A percentile compares a stretch with the other conserved stretches of the same genome.
These are phyloP conservation scores for Zygogramma bicolorata DNA, from an alignment of 2,888 invertebrate genomes.

Conservation along the genomic window DNA sequence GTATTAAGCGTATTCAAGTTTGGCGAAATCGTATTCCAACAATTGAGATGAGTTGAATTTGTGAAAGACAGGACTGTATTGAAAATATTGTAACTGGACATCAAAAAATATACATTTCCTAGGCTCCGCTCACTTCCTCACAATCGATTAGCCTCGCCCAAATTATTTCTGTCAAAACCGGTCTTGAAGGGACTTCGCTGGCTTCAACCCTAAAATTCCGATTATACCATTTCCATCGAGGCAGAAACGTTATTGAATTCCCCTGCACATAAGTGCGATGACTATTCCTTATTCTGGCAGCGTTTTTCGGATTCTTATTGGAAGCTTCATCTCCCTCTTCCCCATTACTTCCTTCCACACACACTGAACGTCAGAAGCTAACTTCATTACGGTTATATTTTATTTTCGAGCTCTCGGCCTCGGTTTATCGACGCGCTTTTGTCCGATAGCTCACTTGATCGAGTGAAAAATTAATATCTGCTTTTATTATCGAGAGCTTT, in stretches of 20 bases:
- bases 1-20: no score
- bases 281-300: not conserved
- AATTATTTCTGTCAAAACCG: no score
- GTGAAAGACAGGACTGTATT: no score
- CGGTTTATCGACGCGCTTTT: constrained; percentile 20
- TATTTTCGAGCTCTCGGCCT: not conserved
- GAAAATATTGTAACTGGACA: no score
- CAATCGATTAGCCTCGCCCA: no score
- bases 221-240: not conserved
- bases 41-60: no score
- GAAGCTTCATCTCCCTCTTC: not conserved
- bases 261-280: not conserved
- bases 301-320: not conserved
- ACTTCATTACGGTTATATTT: constrained; percentile 13
- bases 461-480: constrained; percentile 18
- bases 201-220: not conserved
- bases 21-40: no score
- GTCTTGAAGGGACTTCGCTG: no score
- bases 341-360: not conserved
- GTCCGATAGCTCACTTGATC: constrained; percentile 15
- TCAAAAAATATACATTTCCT: no score
- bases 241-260: not conserved
- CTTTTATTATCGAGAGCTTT: constrained; percentile 15
- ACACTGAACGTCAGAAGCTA: constrained; percentile 5
- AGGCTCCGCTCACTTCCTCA: no score